Evolutionary conservation across 2,888 invertebrate species (phyloP).

Genomic region (Euspilapteryx auroguttella): DNA sequence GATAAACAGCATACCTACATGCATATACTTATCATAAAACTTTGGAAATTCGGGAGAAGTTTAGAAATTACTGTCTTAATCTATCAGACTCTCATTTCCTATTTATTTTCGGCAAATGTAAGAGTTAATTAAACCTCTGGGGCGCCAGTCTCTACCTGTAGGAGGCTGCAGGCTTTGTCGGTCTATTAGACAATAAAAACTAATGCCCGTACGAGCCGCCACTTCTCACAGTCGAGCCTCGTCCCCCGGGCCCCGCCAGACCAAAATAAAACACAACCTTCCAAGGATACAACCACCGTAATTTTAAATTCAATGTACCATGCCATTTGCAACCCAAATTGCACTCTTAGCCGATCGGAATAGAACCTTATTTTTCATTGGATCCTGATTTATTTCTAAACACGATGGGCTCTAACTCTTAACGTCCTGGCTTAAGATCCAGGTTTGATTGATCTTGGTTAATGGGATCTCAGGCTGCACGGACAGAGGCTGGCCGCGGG

Average conservation of each 20-base stretch:
- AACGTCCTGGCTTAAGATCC: no score
- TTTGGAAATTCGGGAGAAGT: no score
- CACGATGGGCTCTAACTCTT: no score
- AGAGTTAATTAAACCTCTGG: conserved; percentile 47
- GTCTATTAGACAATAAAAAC: conserved; percentile 57
- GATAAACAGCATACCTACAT: no score
- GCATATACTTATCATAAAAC: no score
- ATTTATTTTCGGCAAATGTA: conserved; percentile 27
- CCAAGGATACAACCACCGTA: conserved; percentile 57
- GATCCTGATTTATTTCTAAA: no score
- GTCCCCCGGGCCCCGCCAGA: conserved; percentile 16
- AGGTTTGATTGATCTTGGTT: not conserved
- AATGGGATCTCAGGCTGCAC: conserved; percentile 12
- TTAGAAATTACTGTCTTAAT: no score
- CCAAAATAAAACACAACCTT: conserved; percentile 54
- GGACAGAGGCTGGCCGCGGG: conserved; percentile 27
- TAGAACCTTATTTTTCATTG: conserved; percentile 16
- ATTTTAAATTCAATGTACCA: conserved; percentile 31
- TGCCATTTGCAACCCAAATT: conserved; percentile 15
- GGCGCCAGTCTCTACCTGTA: conserved; percentile 51
- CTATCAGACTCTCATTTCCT: no score
- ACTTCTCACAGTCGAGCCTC: conserved; percentile 45
- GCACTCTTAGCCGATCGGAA: conserved; percentile 13
- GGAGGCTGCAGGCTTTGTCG: conserved; percentile 43
- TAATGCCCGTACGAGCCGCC: conserved; percentile 37